Evolutionary conservation across 2,888 invertebrate genomes (phyloP), one percentile per base, ranked within the genome.

Genomic region (Perizoma flavofasciatum): DNA sequence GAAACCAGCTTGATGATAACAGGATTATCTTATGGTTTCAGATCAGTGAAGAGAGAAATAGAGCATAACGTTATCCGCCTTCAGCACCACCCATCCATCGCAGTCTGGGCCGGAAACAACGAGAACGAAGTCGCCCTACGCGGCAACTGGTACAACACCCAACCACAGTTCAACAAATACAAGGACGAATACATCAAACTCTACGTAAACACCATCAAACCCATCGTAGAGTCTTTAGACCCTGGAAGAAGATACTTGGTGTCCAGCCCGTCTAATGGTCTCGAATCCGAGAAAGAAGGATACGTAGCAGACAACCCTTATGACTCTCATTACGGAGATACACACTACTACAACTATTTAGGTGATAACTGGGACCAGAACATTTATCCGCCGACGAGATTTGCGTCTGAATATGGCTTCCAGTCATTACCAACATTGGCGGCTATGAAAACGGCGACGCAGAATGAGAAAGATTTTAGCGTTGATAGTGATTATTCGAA

Each of bases 381-480:
- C 59, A 95, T 94, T 5, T 98, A 96, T 81, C 96, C 96, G 0
- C 93, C 94, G 9, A 95, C 98, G 0, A 93, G 99, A 72, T 99
- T 99, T 85, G 95, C 96, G 4, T 98, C 99, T 0, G 99, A 99
- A 85, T 99, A 98, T 79, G 99, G 99, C 0, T 96, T 97, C 69
- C 99, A 99, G 85, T 96, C 98, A 0, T 90, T 97, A 67, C 98
- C 99, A 0, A 95, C 96, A 1, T 81, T 95, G 11, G 88, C 92
- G 43, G 95, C 97, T 0, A 92, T 97, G 85, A 79, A 88, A 47
- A 93, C 93, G 10, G 95, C 95, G 0, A 92, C 94, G 0, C 86
- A 88, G 10, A 81, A 86, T 5, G 72, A 77, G 2, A 83, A 86
- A 41, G 94, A 95, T 79, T 89, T 95, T 35, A 71, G 78, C 9